Base-by-base conservation (phyloP, 2,888 invertebrate species). In the Agriotes lineatus region DNA sequence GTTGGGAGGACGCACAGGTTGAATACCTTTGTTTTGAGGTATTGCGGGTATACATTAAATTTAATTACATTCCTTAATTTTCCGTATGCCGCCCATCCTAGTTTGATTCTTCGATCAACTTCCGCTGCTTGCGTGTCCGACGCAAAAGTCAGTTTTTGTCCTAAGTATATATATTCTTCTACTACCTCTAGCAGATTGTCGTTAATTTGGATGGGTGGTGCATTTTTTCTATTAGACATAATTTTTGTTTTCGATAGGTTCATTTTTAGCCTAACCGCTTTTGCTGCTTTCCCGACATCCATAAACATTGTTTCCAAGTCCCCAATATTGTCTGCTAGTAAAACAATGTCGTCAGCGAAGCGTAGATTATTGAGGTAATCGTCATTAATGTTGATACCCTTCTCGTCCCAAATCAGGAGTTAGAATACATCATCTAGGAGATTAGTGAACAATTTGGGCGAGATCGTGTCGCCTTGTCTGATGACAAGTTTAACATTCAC, bases 201-300 rank as follows among this genome's bases (percentile, higher is more conserved):
- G 16, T 35, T 35, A 5, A 35, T 42, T 42, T n/a, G 6, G 18
- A 42, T 42, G n/a, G 42, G n/a, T 42, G 42, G 42, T 42, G 9
- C 14, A 42, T 42, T 42, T 42, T 42, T 16, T 42, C 42, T 42
- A n/a, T 42, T 42, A 42, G 42, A 14, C 45, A 45, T 45, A n/a
- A 45, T 45, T 4, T 45, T 45, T 1, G 9, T 45, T 45, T 45
- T 45, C 2, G 9, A n/a, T 45, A 45, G 10, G 20, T 45, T 45
- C 10, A 45, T 45, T 12, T 39, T 45, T 22, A 45, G 22, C 18
- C 45, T 20, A 2, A 45, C 22, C 20, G 6, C 12, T 12, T 45
- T 2, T 45, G 45, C 19, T 19, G 45, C 45, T 45, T 45, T 2
- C n/a, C 9, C 7, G 1, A 45, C 3, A 1, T 45, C 20, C 10